These are phyloP conservation scores for Allophyes oxyacanthae DNA, from an alignment of 2,888 invertebrate genomes.

Conservation along the genomic window DNA sequence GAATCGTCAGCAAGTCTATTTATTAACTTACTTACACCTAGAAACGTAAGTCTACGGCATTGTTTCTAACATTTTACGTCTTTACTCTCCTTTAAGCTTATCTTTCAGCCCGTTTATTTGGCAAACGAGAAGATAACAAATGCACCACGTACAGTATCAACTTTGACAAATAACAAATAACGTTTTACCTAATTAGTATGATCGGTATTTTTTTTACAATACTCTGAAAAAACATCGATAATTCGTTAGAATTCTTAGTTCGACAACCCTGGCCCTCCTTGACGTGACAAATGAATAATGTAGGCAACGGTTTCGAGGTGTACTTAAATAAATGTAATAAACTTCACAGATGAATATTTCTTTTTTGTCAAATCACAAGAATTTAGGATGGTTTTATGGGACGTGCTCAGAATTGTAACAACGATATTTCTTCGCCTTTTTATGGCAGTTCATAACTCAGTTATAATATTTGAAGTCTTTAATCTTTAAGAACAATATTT, in stretches of 20 bases:
- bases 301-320: slow-evolving; percentile 21
- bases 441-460: slow-evolving; percentile 3
- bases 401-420: slow-evolving; percentile 24
- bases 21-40: no score
- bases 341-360: slow-evolving; percentile 22
- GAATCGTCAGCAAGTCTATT: no score
- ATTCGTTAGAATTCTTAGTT: neutral
- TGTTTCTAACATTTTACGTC: no score
- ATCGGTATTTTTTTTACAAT: no score
- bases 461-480: slow-evolving; percentile 8
- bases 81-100: no score
- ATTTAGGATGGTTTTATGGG: slow-evolving; percentile 16
- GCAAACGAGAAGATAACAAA: no score
- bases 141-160: no score
- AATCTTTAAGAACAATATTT: slow-evolving; percentile 11
- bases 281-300: slow-evolving; percentile 28
- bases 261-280: slow-evolving; percentile 9
- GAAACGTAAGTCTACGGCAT: no score
- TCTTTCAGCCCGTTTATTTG: no score
- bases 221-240: no score
- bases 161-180: no score
- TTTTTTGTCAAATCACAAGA: slow-evolving; percentile 29
- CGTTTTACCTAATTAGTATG: no score
- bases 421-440: slow-evolving; percentile 14
- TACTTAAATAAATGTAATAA: slow-evolving; percentile 32